Percentiles rank a stretch among this genome's conserved stretches.
These are phyloP conservation scores for Ophthalmolycus amberensis DNA, from an alignment of 2,113 vertebrate genomes.

Conservation along the genomic window DNA sequence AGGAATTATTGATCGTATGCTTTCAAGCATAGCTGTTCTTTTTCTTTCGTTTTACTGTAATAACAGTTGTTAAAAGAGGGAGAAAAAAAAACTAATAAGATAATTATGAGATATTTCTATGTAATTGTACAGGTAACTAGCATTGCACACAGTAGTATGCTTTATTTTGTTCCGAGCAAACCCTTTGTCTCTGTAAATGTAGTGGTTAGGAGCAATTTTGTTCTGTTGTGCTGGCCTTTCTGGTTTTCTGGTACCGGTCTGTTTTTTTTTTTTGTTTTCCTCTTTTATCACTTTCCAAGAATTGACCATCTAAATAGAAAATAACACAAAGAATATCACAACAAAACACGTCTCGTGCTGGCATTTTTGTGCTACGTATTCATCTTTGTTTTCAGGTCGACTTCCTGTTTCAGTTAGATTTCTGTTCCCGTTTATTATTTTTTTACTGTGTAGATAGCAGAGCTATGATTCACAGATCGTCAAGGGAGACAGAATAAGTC, in stretches of 20 bases:
- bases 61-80: conserved; percentile 87
- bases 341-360: conserved; percentile 77
- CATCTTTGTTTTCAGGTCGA: conserved; percentile 80
- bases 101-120: conserved; percentile 94
- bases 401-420: conserved; percentile 77
- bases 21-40: conserved; percentile 84
- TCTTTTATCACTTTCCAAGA: conserved; percentile 66
- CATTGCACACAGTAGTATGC: conserved; percentile 96
- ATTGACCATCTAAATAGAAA: conserved; percentile 59
- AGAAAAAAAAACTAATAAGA: conserved; percentile 91
- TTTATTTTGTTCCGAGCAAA: conserved; percentile 90
- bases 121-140: conserved; percentile 99
- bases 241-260: conserved; percentile 89
- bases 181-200: conserved; percentile 94
- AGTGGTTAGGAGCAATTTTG: conserved; percentile 89
- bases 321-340: conserved; percentile 71
- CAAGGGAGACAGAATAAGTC: conserved; percentile 50
- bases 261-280: conserved; percentile 53
- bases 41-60: conserved; percentile 92
- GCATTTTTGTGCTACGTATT: conserved; percentile 80
- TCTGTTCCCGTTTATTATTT: not conserved
- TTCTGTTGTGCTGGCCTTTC: conserved; percentile 93
- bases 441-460: conserved; percentile 82
- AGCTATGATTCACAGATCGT: conserved; percentile 72
- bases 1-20: conserved; percentile 89